Percentiles rank a stretch among this genome's conserved stretches.
Evolutionary conservation across 2,113 vertebrate species (phyloP).

Genomic region (Tympanuchus pallidicinctus): DNA sequence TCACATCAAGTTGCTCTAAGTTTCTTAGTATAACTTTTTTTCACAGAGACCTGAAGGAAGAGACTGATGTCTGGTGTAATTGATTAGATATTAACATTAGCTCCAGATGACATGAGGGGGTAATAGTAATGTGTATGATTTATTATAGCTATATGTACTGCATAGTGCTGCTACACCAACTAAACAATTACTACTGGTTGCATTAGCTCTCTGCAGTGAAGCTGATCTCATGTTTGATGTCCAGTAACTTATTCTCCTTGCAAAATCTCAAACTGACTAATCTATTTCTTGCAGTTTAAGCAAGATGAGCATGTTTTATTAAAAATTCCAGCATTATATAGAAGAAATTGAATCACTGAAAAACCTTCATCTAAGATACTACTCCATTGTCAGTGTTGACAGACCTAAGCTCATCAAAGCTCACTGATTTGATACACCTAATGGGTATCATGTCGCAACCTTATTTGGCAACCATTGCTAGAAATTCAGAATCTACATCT

Average conservation of each 20-base stretch:
- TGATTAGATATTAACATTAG: slow-evolving; percentile 37
- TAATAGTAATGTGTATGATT: neutral
- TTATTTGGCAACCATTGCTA: neutral
- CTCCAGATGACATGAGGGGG: neutral
- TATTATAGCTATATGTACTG: neutral
- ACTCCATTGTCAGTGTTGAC: neutral
- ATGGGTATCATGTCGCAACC: neutral
- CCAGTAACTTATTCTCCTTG: neutral
- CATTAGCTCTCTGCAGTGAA: neutral
- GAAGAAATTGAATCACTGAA: neutral
- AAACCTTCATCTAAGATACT: too few species aligned
- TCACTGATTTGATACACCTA: neutral
- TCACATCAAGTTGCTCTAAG: neutral
- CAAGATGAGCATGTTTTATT: neutral
- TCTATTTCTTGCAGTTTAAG: neutral
- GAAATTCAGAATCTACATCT: neutral
- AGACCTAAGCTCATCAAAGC: neutral
- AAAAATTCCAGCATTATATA: neutral
- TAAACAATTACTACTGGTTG: neutral
- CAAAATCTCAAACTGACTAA: neutral
- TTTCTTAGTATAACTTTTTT: neutral
- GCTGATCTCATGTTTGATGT: neutral
- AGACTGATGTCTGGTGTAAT: neutral
- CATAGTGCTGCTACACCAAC: neutral
- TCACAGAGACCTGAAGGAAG: neutral